These are phyloP conservation scores for Chelonia mydas DNA, from an alignment of 2,797 vertebrate species.

Conservation along the genomic window DNA sequence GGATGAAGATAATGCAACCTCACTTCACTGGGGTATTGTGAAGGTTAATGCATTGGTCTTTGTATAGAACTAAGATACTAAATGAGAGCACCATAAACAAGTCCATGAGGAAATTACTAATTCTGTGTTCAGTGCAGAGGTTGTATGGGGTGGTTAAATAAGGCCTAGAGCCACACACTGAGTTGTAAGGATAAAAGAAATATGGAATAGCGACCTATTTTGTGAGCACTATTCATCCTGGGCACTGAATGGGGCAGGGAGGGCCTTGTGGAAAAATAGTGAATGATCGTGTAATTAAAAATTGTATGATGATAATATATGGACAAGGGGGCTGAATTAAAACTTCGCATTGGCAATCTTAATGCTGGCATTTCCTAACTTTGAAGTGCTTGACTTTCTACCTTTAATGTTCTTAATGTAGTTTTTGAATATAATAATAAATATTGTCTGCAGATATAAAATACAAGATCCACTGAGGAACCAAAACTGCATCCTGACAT, in stretches of 20 bases:
- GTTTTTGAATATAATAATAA: too few relatives aligned
- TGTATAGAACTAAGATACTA: too few relatives aligned
- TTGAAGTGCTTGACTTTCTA: background rate
- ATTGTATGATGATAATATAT: background rate
- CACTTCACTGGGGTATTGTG: too few relatives aligned
- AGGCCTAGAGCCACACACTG: background rate
- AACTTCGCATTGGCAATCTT: background rate
- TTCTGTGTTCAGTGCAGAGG: background rate
- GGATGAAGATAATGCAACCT: too few relatives aligned
- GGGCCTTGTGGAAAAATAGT: background rate
- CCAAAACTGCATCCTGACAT: background rate
- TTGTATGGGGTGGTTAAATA: constrained; percentile 1
- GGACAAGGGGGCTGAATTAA: background rate
- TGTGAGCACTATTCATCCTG: background rate
- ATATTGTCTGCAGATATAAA: too few relatives aligned
- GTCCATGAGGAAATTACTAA: background rate
- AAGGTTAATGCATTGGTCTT: too few relatives aligned
- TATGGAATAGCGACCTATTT: background rate
- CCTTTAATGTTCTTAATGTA: background rate
- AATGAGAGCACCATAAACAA: too few relatives aligned
- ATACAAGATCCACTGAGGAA: background rate
- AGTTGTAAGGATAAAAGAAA: background rate
- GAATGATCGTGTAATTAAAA: background rate
- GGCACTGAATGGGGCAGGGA: background rate
- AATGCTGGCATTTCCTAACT: background rate